phyloP scores from a whole-genome alignment of 2,113 vertebrate genomes.

The Phrynosoma blainvillii region DNA sequence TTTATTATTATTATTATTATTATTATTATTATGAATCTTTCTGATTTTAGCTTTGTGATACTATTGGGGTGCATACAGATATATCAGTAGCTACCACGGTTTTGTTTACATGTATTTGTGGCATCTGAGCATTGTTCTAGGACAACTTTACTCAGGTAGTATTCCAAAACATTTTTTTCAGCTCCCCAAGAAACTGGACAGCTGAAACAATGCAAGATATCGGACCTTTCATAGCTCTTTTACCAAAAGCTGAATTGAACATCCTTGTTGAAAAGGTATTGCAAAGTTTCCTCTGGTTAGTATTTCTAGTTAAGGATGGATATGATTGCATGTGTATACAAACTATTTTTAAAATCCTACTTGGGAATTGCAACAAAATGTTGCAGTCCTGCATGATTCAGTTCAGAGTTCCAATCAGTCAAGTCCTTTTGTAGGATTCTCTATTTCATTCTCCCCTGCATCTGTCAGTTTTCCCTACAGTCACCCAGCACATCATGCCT shows the following conservation, averaged over 20 bases:
- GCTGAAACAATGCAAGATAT: conserved; percentile 75
- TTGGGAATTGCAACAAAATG: neutral
- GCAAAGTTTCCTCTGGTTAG: conserved; percentile 12
- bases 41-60: too few relatives aligned
- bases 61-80: too few relatives aligned
- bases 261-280: conserved; percentile 77
- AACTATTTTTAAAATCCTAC: neutral
- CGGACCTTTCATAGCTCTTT: conserved; percentile 72
- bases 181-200: conserved; percentile 74
- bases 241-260: conserved; percentile 75
- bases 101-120: too few relatives aligned
- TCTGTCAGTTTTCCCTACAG: neutral
- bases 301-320: conserved; percentile 4
- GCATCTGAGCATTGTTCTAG: too few relatives aligned
- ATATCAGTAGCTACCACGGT: too few relatives aligned
- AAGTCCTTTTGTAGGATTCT: neutral
- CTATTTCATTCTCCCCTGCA: neutral
- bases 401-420: too few relatives aligned
- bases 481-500: neutral
- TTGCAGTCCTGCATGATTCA: neutral
- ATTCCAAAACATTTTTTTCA: conserved; percentile 47
- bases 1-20: too few relatives aligned
- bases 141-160: neutral
- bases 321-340: neutral
- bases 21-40: too few relatives aligned